phyloP scores from a whole-genome alignment of 30 jellyfish, hydroid and myxozoan species.

The Cassiopea xamachana region DNA sequence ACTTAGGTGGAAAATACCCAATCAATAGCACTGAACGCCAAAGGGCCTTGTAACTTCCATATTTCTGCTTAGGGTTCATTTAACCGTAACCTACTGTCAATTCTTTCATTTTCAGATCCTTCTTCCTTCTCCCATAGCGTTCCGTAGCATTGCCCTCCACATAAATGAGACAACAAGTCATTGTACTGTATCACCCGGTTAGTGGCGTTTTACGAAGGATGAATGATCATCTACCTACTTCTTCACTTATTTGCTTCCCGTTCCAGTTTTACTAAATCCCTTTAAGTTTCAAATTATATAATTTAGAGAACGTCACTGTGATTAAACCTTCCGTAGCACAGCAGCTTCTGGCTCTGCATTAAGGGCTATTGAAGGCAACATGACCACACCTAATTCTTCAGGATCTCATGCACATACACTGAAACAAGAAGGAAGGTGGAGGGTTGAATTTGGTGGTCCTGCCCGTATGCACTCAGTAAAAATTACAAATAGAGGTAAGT shows the following conservation, averaged over 20 bases:
- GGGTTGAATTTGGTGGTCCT: slow-evolving; percentile 4
- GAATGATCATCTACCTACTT: neutral
- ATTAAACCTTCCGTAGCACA: neutral
- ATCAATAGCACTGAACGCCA: too few relatives aligned
- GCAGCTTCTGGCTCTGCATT: neutral
- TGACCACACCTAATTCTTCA: neutral
- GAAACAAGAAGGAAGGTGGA: neutral
- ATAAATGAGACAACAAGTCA: too few relatives aligned
- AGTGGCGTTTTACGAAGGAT: too few relatives aligned
- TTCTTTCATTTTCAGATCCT: too few relatives aligned
- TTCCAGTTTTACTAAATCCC: neutral
- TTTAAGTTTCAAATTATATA: neutral
- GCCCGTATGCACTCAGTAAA: neutral
- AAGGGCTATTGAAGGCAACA: neutral
- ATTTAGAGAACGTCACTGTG: neutral
- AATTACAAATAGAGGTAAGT: slow-evolving; percentile 23
- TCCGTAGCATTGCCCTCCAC: too few relatives aligned
- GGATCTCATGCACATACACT: neutral
- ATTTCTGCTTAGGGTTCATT: too few relatives aligned
- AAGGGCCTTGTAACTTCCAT: too few relatives aligned
- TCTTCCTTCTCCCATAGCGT: too few relatives aligned
- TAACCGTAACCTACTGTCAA: too few relatives aligned
- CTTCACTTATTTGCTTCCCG: neutral
- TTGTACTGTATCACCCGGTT: too few relatives aligned
- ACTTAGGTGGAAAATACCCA: too few relatives aligned